Evolutionary conservation across 2,888 invertebrate species (phyloP).

Genomic region (Venustoraphidia nigricollis): DNA sequence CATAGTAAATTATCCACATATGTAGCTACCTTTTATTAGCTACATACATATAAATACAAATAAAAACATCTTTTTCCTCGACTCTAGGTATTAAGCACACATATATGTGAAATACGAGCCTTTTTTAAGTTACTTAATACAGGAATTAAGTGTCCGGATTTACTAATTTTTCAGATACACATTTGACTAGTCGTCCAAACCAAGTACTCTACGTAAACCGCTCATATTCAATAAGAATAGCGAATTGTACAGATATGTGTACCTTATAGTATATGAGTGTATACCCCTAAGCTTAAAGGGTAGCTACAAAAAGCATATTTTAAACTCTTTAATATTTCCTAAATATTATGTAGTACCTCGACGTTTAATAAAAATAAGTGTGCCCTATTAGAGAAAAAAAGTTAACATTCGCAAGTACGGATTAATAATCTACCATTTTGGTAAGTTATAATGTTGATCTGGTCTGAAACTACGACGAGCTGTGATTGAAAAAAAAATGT

Average conservation of each 20-base stretch:
- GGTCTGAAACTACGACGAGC: no score
- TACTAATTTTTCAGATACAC: slow-evolving; percentile 5
- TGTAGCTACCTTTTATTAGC: no score
- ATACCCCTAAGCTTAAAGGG: background rate
- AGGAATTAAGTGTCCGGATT: slow-evolving; percentile 5
- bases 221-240: background rate
- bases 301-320: background rate
- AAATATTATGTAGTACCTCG: background rate
- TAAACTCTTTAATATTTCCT: background rate
- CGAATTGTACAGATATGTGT: background rate
- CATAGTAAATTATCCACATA: no score
- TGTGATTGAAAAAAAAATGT: no score
- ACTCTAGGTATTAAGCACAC: no score
- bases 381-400: no score
- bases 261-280: background rate
- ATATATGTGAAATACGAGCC: slow-evolving; percentile 1
- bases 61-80: no score
- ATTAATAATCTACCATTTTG: no score
- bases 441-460: no score
- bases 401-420: no score
- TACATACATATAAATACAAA: no score
- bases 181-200: background rate
- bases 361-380: no score
- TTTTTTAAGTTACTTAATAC: slow-evolving; percentile 5
- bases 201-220: background rate